Base-by-base conservation (phyloP, 2,113 vertebrate genomes). In the Labeo rohita region DNA sequence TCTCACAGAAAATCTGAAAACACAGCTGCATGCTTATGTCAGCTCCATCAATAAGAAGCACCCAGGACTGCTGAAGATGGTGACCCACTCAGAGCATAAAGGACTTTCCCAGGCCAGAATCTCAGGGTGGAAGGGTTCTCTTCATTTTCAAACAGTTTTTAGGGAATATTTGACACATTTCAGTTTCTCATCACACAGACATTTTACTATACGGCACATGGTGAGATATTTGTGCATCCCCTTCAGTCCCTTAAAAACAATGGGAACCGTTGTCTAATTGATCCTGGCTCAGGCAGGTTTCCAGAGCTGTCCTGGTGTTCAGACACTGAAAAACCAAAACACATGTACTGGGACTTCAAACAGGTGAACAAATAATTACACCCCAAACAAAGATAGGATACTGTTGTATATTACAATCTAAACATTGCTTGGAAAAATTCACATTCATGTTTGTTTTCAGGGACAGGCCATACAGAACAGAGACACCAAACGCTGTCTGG, bases 31-130 rank as follows among this genome's bases (percentile, higher is more conserved):
- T 34, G 87, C 87, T 4, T 94, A 92, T 66, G 78, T 95, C 15
- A 9, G 0, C 34, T 84, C 61, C 63, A 90, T 94, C 50, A 83
- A 94, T 0, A 84, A 92, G 74, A 87, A 90, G 21, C 63, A 56
- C 36, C 88, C 91, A 4, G 87, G 81, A 23, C 83, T 94, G 87
- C 79, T 95, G 84, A 94, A 91, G 89, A 90, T 11, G 39, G 18
- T 95, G 50, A 85, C 77, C 0, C 95, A 96, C 80, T 34, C 87
- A 0, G 83, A 94, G 85, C 95, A 93, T 88, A 89, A 91, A 28
- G 95, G 95, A 2, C 92, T 96, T 15, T 92, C 94, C 12, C 92
- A 93, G 87, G 94, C 95, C 47, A 89, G 90, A 13, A 90, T 96
- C 85, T 94, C 94, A 0, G 95, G 94, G 5, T 94, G 93, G 94